Evolutionary conservation across 2,113 vertebrate species (phyloP), one percentile per base, ranked within the genome.

Genomic region (Cololabis saira): DNA sequence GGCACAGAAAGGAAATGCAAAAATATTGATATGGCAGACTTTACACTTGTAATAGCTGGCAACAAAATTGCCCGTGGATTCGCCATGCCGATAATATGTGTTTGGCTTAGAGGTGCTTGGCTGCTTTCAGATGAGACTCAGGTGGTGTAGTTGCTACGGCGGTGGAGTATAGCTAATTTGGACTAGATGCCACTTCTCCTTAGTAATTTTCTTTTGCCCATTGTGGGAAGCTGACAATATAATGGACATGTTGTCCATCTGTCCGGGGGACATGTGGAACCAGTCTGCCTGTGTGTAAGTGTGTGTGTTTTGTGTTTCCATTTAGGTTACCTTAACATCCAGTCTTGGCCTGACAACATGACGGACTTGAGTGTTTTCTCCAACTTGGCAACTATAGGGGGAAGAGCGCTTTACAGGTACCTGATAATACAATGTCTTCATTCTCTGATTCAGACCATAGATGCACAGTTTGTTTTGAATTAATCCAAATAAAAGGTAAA

Each of bases 281-380:
- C 18, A 21, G 13, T 71, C 16, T 70, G 24, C n/a, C 6, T 72
- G 6, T 76, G 17, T 74, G 18, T 78, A 24, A 27, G 24, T 27
- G 24, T 27, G 24, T 27, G 24, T 27, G 24, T 27, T 74, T 2
- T 59, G 14, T 67, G 42, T 63, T 44, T 61, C 44, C 79, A 48
- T 82, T 45, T 81, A 99, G 98, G 98, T 42, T 98, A 93, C 83
- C 87, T 99, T 80, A 99, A 98, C 84, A 98, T 99, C 84, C 98
- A 99, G 61, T 99, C 97, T 0, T 99, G 98, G 98, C 98, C 97
- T 30, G 94, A 96, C 88, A 99, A 99, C 75, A 96, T 98, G 94
- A 98, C 96, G 3, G 97, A 99, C 83, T 93, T 99, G 80, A 96
- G 94, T 81, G 97, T 99, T 30, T 99, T 99, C 86, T 97, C 96